These are phyloP conservation scores for Halcyon smyrnensis DNA, from an alignment of 2,797 vertebrate species.

Conservation along the genomic window DNA sequence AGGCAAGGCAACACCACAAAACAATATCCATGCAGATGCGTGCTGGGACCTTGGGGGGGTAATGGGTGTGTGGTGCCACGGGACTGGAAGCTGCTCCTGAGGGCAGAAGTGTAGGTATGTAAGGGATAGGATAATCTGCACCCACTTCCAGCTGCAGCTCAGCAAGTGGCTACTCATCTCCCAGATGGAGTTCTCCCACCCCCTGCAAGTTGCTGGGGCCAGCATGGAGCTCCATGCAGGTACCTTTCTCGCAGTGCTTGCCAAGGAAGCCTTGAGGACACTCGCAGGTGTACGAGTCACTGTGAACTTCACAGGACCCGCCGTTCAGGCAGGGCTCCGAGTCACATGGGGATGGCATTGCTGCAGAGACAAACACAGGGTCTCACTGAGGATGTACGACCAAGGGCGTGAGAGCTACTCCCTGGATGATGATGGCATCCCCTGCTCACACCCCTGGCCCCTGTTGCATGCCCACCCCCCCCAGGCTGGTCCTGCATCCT, in stretches of 20 bases:
- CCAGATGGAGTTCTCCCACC: neutral
- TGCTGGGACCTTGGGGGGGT: neutral
- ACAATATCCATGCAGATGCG: accelerated
- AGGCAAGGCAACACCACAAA: neutral
- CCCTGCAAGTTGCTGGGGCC: neutral
- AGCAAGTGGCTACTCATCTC: neutral
- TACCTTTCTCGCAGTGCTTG: slow-evolving; percentile 94
- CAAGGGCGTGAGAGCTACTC: neutral
- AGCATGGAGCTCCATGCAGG: neutral
- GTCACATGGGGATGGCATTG: slow-evolving; percentile 93
- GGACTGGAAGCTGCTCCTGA: neutral
- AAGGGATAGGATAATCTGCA: neutral
- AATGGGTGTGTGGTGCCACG: accelerated
- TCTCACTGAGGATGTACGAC: accelerated
- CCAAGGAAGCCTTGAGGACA: slow-evolving; percentile 92
- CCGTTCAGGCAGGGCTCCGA: slow-evolving; percentile 96
- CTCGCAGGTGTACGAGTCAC: slow-evolving; percentile 89
- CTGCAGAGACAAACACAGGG: slow-evolving; percentile 76
- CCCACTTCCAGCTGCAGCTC: neutral
- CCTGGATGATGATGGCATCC: accelerated
- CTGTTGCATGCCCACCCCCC: accelerated
- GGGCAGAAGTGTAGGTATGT: neutral
- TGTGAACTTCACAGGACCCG: slow-evolving; percentile 89
- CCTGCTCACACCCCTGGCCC: neutral
- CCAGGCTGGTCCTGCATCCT: accelerated